Percentiles rank a stretch among this genome's conserved stretches.
phyloP scores from a whole-genome alignment of 2,113 vertebrate genomes.

The Rissa tridactyla region DNA sequence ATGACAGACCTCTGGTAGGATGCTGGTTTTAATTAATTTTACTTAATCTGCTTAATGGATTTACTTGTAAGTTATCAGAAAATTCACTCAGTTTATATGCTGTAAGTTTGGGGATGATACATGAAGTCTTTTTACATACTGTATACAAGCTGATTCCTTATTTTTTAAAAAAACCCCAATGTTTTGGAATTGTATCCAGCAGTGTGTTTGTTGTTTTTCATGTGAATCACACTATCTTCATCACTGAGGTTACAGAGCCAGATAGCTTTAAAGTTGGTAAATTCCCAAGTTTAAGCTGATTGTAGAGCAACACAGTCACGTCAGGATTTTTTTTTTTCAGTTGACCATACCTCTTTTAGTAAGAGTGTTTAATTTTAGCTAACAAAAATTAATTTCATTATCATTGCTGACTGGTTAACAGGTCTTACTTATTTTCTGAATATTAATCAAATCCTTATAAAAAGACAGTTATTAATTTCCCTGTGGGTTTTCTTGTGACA shows the following conservation, averaged over 20 bases:
- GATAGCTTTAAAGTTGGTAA: background rate
- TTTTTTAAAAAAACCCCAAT: background rate
- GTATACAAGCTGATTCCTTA: background rate
- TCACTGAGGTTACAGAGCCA: background rate
- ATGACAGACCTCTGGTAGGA: constrained; percentile 17
- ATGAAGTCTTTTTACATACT: background rate
- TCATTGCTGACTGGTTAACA: background rate
- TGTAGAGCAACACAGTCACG: background rate
- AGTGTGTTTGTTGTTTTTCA: background rate
- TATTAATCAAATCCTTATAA: background rate
- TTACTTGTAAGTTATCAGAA: constrained; percentile 43
- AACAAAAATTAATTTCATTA: background rate
- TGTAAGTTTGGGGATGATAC: background rate
- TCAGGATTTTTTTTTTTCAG: background rate
- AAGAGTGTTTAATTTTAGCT: background rate
- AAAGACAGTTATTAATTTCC: background rate
- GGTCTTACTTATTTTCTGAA: background rate
- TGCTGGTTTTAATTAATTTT: constrained; percentile 40
- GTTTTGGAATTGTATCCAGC: background rate
- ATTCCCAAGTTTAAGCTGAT: background rate
- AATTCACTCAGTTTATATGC: constrained; percentile 17
- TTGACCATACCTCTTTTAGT: background rate
- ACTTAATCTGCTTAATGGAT: constrained; percentile 62
- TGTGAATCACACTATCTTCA: background rate
- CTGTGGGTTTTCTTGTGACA: background rate